Percentiles rank a stretch among this genome's conserved stretches.
Evolutionary conservation across 2,113 vertebrate genomes (phyloP).

Genomic region (Platysteira castanea): DNA sequence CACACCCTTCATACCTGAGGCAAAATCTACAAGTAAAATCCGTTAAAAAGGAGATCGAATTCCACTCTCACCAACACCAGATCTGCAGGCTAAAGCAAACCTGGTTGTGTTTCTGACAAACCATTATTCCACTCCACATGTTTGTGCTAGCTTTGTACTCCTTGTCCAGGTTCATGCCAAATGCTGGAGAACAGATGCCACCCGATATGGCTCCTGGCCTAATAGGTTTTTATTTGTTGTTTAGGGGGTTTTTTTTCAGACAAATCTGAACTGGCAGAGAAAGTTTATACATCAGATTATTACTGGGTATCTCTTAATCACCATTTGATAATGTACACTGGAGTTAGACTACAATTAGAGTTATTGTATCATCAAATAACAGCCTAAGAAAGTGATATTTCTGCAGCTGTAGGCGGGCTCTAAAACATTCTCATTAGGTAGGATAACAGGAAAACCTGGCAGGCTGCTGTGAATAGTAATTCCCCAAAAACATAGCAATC

Average conservation of each 20-base stretch:
- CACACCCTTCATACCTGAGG: background rate
- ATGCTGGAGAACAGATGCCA: background rate
- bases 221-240: background rate
- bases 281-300: background rate
- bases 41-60: accelerated
- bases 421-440: background rate
- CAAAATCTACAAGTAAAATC: background rate
- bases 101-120: background rate
- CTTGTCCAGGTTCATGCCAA: background rate
- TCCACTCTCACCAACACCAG: background rate
- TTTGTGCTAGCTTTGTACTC: background rate
- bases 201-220: background rate
- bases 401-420: background rate
- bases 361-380: background rate
- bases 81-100: background rate
- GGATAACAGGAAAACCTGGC: background rate
- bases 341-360: background rate
- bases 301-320: background rate
- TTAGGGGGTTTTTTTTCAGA: background rate
- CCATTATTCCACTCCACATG: background rate
- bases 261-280: background rate
- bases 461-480: background rate
- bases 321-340: background rate
- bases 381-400: background rate
- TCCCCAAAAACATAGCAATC: background rate